Evolutionary conservation across 2,797 vertebrate genomes (phyloP).

Genomic region (Philypnodon macrostomus): DNA sequence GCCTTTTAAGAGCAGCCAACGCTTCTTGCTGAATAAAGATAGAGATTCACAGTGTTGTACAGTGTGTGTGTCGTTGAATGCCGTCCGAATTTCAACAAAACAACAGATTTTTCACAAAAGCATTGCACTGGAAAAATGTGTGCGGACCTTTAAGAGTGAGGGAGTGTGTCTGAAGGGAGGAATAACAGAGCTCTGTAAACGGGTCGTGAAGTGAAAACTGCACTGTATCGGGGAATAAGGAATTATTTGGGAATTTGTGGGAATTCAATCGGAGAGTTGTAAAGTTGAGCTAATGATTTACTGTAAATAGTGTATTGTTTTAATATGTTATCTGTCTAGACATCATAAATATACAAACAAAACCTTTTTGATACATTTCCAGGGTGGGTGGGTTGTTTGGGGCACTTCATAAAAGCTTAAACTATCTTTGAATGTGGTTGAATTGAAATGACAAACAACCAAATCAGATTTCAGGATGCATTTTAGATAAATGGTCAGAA

Average conservation of each 20-base stretch:
- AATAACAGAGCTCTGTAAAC: slow-evolving; percentile 22
- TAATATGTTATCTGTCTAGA: too few relatives aligned
- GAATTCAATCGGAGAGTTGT: neutral
- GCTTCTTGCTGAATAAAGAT: slow-evolving; percentile 58
- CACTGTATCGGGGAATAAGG: slow-evolving; percentile 7
- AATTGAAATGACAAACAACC: too few relatives aligned
- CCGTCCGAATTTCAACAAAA: slow-evolving; percentile 31
- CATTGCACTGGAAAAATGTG: slow-evolving; percentile 26
- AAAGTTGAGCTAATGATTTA: too few relatives aligned
- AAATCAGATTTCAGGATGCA: too few relatives aligned
- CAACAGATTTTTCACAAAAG: slow-evolving; percentile 12
- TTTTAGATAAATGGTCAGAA: too few relatives aligned
- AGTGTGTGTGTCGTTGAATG: slow-evolving; percentile 22
- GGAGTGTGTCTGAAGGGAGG: neutral
- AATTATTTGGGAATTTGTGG: neutral
- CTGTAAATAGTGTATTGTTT: too few relatives aligned
- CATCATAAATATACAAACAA: too few relatives aligned
- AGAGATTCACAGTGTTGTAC: too few relatives aligned
- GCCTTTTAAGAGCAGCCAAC: slow-evolving; percentile 43
- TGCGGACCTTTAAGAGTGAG: neutral
- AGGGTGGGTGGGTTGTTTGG: too few relatives aligned
- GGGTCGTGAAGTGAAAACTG: slow-evolving; percentile 22
- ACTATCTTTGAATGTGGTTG: too few relatives aligned
- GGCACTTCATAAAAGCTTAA: too few relatives aligned
- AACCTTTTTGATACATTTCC: too few relatives aligned